Percentiles rank a stretch among this genome's conserved stretches.
These are phyloP conservation scores for Mechanitis mazaeus DNA, from an alignment of 2,888 invertebrate genomes.

Conservation along the genomic window DNA sequence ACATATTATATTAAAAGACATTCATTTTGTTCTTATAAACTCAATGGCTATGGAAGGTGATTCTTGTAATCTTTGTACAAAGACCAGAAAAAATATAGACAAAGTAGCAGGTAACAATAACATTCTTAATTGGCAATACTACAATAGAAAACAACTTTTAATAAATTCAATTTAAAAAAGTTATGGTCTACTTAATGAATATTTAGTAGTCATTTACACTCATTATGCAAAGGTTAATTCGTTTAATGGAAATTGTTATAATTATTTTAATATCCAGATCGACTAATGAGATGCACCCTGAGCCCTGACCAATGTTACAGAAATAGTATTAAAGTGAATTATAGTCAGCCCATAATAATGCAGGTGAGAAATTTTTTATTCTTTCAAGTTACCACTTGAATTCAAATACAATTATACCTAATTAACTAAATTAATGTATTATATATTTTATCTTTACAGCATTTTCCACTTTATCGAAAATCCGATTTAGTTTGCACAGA, in stretches of 20 bases:
- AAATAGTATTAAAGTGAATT: slow-evolving; percentile 64
- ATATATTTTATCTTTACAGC: slow-evolving; percentile 77
- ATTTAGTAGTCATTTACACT: too few relatives aligned
- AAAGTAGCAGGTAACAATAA: slow-evolving; percentile 77
- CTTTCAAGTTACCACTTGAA: too few relatives aligned
- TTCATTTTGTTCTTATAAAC: slow-evolving; percentile 93
- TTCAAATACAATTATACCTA: not conserved
- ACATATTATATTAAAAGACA: slow-evolving; percentile 81
- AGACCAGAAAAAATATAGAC: slow-evolving; percentile 81
- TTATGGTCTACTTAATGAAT: not conserved
- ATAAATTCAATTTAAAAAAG: not conserved
- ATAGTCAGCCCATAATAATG: slow-evolving; percentile 87
- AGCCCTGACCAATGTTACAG: slow-evolving; percentile 42
- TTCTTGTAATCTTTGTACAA: slow-evolving; percentile 88
- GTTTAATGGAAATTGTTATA: not conserved
- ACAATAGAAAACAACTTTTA: not conserved
- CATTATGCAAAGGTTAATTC: too few relatives aligned
- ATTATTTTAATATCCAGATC: slow-evolving; percentile 41
- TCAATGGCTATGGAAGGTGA: slow-evolving; percentile 98
- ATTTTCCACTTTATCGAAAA: slow-evolving; percentile 93
- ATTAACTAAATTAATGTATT: not conserved
- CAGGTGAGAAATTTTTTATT: slow-evolving; percentile 74
- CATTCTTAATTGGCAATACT: not conserved
- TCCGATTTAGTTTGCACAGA: slow-evolving; percentile 90
- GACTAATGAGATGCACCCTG: slow-evolving; percentile 46